Evolutionary conservation across 2,797 vertebrate species (phyloP).

Genomic region (Linurgus olivaceus): DNA sequence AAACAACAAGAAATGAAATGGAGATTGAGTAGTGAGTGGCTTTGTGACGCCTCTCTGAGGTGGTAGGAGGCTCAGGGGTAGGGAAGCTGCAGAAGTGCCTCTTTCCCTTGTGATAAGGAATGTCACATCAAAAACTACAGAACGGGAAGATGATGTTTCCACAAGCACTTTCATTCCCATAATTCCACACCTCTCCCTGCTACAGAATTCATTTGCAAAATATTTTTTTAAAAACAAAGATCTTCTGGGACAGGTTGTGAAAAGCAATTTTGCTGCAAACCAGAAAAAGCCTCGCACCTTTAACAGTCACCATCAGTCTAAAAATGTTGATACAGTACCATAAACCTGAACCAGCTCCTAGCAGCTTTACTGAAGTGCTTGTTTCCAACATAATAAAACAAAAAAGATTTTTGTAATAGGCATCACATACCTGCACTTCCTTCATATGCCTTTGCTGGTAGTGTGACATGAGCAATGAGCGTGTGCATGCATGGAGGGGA

Average conservation of each 20-base stretch:
- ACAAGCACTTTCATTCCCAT: not conserved
- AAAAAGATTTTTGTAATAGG: not conserved
- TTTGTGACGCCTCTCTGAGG: not conserved
- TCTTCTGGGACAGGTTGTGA: not conserved
- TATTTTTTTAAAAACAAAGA: not conserved
- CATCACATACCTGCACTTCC: not conserved
- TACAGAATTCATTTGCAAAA: not conserved
- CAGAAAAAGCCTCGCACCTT: not conserved
- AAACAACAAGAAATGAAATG: not conserved
- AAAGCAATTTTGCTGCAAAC: not conserved
- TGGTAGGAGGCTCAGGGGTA: not conserved
- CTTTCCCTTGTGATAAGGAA: not conserved
- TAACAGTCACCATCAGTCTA: not conserved
- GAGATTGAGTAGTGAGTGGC: not conserved
- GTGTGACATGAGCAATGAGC: not conserved
- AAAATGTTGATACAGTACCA: not conserved
- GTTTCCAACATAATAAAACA: not conserved
- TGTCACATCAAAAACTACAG: not conserved
- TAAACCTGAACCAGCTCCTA: not conserved
- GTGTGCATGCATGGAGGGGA: not conserved
- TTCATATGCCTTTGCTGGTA: not conserved
- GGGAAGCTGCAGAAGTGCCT: not conserved
- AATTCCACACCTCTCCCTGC: not conserved
- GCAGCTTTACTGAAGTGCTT: not conserved
- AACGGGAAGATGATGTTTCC: not conserved